Percentiles rank a stretch among this genome's conserved stretches.
phyloP scores from a whole-genome alignment of 2,888 invertebrate species.

The Dryobotodes eremita region DNA sequence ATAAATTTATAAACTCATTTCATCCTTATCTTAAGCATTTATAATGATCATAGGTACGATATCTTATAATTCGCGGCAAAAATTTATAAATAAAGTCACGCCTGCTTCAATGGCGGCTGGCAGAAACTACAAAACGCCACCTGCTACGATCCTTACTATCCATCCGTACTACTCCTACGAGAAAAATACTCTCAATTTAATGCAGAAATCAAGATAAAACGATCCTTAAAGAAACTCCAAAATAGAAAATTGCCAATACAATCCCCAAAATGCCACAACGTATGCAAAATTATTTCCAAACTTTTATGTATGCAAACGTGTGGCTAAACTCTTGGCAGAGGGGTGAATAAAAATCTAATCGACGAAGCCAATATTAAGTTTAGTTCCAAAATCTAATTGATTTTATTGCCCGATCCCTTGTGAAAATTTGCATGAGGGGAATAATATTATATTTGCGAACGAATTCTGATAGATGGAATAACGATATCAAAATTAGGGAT shows the following conservation, averaged over 20 bases:
- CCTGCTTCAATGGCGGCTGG: neutral
- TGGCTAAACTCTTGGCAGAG: constrained; percentile 50
- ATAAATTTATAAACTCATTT: neutral
- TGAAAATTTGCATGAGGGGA: constrained; percentile 62
- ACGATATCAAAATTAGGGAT: constrained; percentile 40
- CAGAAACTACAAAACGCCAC: neutral
- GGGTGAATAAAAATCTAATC: constrained; percentile 62
- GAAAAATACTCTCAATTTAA: neutral
- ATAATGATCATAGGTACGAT: neutral
- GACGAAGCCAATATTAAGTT: constrained; percentile 58
- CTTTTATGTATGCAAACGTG: constrained; percentile 60
- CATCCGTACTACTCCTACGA: neutral
- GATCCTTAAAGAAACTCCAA: neutral
- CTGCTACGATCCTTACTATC: neutral
- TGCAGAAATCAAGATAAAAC: neutral
- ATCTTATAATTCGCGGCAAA: neutral
- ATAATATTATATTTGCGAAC: constrained; percentile 51
- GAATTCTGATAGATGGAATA: constrained; percentile 58
- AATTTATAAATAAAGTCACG: neutral
- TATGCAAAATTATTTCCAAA: constrained; percentile 44
- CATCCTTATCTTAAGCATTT: neutral
- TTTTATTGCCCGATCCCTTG: constrained; percentile 60
- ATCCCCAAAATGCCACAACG: constrained; percentile 31
- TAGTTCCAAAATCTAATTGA: constrained; percentile 65
- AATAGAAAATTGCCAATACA: constrained; percentile 34